Conservation (phyloP, 2,797 vertebrate genomes). For the Nothura maculosa region DNA sequence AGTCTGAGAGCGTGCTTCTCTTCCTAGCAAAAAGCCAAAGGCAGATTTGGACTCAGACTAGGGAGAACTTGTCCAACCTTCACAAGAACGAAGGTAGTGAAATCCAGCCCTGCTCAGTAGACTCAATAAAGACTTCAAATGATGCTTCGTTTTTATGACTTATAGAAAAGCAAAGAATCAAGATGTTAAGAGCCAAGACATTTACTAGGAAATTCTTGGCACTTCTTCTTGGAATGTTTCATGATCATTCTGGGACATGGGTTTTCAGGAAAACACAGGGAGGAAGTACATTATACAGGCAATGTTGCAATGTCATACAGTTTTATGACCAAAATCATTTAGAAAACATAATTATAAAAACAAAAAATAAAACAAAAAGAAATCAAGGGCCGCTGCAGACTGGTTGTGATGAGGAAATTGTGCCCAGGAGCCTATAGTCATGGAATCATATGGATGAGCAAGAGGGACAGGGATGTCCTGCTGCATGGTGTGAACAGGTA, state of each 20-base stretch:
- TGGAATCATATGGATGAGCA: accelerated
- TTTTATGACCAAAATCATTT: neutral
- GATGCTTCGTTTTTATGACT: slow-evolving; percentile 27
- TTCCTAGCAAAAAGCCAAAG: neutral
- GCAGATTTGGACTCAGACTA: neutral
- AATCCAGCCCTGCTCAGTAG: neutral
- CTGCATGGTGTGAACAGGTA: accelerated
- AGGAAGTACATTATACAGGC: neutral
- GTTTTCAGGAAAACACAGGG: neutral
- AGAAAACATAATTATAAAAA: neutral
- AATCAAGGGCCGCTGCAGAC: neutral
- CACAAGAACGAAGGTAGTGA: slow-evolving; percentile 7
- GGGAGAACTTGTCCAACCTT: neutral
- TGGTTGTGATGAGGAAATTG: neutral
- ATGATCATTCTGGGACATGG: neutral
- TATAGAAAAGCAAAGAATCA: neutral
- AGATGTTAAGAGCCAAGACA: neutral
- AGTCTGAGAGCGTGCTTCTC: neutral
- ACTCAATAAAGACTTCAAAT: neutral
- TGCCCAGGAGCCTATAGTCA: accelerated
- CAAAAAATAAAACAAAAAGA: neutral
- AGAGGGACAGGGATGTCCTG: neutral
- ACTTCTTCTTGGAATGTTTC: slow-evolving; percentile 2
- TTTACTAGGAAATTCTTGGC: slow-evolving; percentile 38
- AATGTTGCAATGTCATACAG: neutral